phyloP scores from a whole-genome alignment of 2,888 invertebrate genomes.

The Tipula helvola region DNA sequence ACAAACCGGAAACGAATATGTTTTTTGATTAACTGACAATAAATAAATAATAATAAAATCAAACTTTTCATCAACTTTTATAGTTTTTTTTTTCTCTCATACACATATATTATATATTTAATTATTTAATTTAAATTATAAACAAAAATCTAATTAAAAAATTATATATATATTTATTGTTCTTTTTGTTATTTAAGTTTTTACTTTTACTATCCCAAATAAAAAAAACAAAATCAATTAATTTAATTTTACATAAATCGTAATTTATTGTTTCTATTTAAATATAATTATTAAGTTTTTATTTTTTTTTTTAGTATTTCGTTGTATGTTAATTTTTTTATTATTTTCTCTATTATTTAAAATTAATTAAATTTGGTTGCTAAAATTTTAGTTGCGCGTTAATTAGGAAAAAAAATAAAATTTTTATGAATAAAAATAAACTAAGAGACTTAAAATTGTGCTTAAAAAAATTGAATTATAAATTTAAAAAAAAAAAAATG shows the following conservation, averaged over 20 bases:
- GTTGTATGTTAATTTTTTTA: background rate
- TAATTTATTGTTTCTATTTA: background rate
- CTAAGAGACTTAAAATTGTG: background rate
- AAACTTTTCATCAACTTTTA: background rate
- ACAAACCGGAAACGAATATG: background rate
- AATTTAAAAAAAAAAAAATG: background rate
- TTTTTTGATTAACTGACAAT: background rate
- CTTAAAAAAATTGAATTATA: background rate
- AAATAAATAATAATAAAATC: background rate
- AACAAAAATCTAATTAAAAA: background rate
- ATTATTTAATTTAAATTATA: background rate
- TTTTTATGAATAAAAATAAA: background rate
- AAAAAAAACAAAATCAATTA: background rate
- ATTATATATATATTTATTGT: background rate
- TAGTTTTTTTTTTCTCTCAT: background rate
- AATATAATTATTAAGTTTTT: background rate
- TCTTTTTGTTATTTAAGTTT: background rate
- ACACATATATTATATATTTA: background rate
- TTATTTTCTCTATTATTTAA: background rate
- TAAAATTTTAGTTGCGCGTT: background rate
- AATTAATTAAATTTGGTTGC: background rate
- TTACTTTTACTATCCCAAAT: background rate
- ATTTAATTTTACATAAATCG: background rate
- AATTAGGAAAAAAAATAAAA: background rate
- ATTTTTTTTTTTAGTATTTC: background rate